phyloP scores from a whole-genome alignment of 1,140 invertebrate species.

The Nasonia giraulti region DNA sequence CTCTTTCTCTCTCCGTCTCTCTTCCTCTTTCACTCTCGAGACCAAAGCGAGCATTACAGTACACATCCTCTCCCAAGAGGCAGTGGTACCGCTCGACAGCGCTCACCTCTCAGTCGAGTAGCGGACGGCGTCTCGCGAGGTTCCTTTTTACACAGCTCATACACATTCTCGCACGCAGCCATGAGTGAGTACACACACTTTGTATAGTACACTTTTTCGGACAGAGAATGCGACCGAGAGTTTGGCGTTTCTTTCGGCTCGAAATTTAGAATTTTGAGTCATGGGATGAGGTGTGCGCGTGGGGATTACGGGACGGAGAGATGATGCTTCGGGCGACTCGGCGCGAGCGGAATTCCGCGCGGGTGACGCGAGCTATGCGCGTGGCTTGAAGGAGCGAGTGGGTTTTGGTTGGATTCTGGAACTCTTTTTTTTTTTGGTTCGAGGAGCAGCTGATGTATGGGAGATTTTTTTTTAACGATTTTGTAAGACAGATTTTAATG shows the following conservation, averaged over 20 bases:
- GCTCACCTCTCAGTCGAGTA: constrained; percentile 27
- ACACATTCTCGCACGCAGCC: background rate
- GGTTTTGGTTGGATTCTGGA: background rate
- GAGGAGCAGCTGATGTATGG: no score
- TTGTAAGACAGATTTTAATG: no score
- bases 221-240: background rate
- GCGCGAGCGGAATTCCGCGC: constrained; percentile 28
- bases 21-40: no score
- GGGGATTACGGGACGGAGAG: background rate
- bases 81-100: constrained; percentile 1
- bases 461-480: no score
- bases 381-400: background rate
- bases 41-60: background rate
- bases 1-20: background rate
- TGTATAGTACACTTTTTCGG: background rate
- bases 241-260: background rate
- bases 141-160: background rate
- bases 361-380: constrained; percentile 3
- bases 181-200: constrained; percentile 38
- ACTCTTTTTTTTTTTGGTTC: background rate
- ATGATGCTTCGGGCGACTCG: background rate
- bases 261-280: background rate
- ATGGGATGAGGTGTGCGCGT: background rate
- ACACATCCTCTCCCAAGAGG: background rate
- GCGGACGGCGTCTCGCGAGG: constrained; percentile 40